These are phyloP conservation scores for Cataglyphis livida DNA, from an alignment of 2,888 invertebrate genomes.

Conservation along the genomic window DNA sequence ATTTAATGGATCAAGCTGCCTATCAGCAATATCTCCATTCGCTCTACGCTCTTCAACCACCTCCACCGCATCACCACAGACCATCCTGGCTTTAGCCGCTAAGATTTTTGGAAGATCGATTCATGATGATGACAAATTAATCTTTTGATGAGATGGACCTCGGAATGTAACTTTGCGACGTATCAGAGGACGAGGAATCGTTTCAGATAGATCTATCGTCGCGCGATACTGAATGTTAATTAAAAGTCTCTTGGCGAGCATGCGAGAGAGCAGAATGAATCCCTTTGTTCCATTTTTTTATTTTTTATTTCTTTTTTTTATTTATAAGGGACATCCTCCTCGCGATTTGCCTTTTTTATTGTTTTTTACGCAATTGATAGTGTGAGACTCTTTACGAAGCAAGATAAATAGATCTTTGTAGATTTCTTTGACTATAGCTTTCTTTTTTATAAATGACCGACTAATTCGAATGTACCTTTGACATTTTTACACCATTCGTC, in stretches of 20 bases:
- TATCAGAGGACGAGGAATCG: not conserved
- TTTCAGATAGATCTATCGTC: not conserved
- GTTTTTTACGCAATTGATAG: conserved; percentile 65
- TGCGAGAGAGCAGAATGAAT: conserved; percentile 24
- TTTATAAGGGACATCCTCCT: conserved; percentile 35
- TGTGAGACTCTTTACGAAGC: conserved; percentile 54
- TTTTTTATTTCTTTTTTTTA: conserved; percentile 46
- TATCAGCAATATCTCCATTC: conserved; percentile 85
- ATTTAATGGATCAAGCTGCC: conserved; percentile 83
- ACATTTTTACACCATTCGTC: conserved; percentile 73
- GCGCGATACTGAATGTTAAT: conserved; percentile 13
- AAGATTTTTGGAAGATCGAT: conserved; percentile 63
- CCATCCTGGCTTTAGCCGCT: conserved; percentile 84
- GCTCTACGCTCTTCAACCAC: conserved; percentile 81
- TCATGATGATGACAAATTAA: conserved; percentile 24
- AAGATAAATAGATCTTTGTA: conserved; percentile 22
- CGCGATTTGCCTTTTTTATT: conserved; percentile 24
- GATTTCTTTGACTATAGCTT: conserved; percentile 48
- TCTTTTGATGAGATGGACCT: not conserved
- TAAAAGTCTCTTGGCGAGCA: conserved; percentile 37
- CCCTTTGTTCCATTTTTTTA: conserved; percentile 11
- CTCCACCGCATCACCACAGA: conserved; percentile 83
- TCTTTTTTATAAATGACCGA: conserved; percentile 58
- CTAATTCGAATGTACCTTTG: conserved; percentile 52
- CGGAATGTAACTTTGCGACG: not conserved